Percentiles rank a stretch among this genome's conserved stretches.
These are phyloP conservation scores for Spodoptera picta DNA, from an alignment of 2,888 invertebrate genomes.

Conservation along the genomic window DNA sequence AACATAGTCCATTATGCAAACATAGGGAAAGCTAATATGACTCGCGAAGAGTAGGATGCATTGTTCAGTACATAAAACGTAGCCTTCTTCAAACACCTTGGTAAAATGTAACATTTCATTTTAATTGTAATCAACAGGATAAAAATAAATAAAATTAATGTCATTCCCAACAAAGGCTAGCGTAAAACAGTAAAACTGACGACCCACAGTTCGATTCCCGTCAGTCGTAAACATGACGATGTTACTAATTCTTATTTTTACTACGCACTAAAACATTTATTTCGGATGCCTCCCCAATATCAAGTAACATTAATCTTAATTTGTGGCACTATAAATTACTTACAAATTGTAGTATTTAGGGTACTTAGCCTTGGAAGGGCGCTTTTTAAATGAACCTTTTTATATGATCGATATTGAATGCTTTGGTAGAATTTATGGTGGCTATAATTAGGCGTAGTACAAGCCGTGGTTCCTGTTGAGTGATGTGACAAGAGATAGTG, in stretches of 20 bases:
- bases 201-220: constrained; percentile 19
- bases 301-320: constrained; percentile 54
- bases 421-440: constrained; percentile 27
- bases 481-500: constrained; percentile 27
- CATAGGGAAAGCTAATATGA: too few species aligned
- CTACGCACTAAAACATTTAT: constrained; percentile 41
- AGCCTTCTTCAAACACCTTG: too few species aligned
- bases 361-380: constrained; percentile 38
- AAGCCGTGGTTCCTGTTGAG: constrained; percentile 17
- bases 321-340: constrained; percentile 52
- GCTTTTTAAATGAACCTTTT: constrained; percentile 31
- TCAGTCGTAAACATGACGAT: constrained; percentile 40
- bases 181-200: constrained; percentile 17
- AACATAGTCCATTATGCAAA: too few species aligned
- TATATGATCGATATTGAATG: constrained; percentile 31
- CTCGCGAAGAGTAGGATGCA: too few species aligned
- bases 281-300: constrained; percentile 48
- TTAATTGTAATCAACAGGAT: too few species aligned
- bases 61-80: too few species aligned
- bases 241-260: constrained; percentile 46
- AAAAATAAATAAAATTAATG: too few species aligned
- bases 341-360: constrained; percentile 48
- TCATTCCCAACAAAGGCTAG: background rate
- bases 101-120: too few species aligned
- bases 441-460: constrained; percentile 36